These are phyloP conservation scores for Hydractinia symbiolongicarpus DNA, from an alignment of 30 jellyfish, hydroid and myxozoan species.

Conservation along the genomic window DNA sequence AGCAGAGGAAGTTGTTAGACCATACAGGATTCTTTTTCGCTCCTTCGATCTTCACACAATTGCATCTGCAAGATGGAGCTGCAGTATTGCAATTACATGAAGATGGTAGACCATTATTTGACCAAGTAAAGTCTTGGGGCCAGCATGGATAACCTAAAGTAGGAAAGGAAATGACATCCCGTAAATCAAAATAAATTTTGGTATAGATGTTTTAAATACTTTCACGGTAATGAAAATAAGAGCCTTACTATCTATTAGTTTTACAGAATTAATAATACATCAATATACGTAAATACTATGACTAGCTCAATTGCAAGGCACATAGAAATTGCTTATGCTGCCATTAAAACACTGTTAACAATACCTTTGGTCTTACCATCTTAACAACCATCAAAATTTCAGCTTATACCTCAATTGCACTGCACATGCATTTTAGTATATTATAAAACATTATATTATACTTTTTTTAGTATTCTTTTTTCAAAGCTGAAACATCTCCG, in stretches of 20 bases:
- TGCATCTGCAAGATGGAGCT: constrained; percentile 31
- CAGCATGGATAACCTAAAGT: constrained; percentile 47
- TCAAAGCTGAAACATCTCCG: too few species aligned
- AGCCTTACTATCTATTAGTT: background rate
- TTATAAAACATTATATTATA: too few species aligned
- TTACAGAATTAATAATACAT: too few species aligned
- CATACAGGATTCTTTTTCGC: constrained; percentile 50
- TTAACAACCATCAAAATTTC: too few species aligned
- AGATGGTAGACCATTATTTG: constrained; percentile 50
- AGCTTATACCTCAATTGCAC: too few species aligned
- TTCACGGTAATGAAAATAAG: background rate
- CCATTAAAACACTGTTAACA: too few species aligned
- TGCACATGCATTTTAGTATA: too few species aligned
- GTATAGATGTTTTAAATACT: background rate
- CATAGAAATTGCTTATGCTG: too few species aligned
- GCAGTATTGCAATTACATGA: constrained; percentile 46
- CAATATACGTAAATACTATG: too few species aligned
- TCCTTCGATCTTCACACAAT: constrained; percentile 37
- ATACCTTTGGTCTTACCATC: too few species aligned
- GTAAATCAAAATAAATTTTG: background rate
- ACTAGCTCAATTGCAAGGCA: too few species aligned
- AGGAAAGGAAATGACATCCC: constrained; percentile 5
- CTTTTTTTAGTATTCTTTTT: too few species aligned
- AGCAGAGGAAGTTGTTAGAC: constrained; percentile 55
- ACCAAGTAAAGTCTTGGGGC: constrained; percentile 69